Evolutionary conservation across 2,797 vertebrate genomes (phyloP).

Genomic region (Acanthurus lineatus): DNA sequence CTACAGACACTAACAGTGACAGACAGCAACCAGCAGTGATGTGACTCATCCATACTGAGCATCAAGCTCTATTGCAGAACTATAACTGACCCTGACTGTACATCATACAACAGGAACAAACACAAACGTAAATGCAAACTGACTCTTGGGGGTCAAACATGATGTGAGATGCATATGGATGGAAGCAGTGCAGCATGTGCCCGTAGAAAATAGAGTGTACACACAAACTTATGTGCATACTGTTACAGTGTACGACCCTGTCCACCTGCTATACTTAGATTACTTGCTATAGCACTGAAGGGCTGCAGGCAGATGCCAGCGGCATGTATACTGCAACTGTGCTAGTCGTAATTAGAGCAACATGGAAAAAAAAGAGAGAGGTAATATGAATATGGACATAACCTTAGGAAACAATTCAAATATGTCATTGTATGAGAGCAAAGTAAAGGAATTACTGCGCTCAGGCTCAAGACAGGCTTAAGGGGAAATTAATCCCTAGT

Average conservation of each 20-base stretch:
- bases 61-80: conserved; percentile 28
- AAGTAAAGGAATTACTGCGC: conserved; percentile 26
- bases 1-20: conserved; percentile 38
- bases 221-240: conserved; percentile 31
- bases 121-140: conserved; percentile 16
- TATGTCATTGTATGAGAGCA: conserved; percentile 28
- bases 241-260: conserved; percentile 17
- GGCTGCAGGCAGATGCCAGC: conserved; percentile 52
- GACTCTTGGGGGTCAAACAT: conserved; percentile 35
- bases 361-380: conserved; percentile 9
- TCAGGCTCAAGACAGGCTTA: conserved; percentile 38
- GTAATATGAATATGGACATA: conserved; percentile 62
- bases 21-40: conserved; percentile 56
- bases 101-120: conserved; percentile 21
- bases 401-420: conserved; percentile 48
- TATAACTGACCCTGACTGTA: conserved; percentile 47
- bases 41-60: conserved; percentile 62
- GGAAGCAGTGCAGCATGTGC: conserved; percentile 34
- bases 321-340: conserved; percentile 44
- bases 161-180: conserved; percentile 33
- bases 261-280: conserved; percentile 16
- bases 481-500: conserved; percentile 53
- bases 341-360: conserved; percentile 45
- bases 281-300: conserved; percentile 8
- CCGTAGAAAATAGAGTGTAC: conserved; percentile 25